Conservation (phyloP, 2,113 vertebrate genomes). For the Nothoprocta perdicaria region DNA sequence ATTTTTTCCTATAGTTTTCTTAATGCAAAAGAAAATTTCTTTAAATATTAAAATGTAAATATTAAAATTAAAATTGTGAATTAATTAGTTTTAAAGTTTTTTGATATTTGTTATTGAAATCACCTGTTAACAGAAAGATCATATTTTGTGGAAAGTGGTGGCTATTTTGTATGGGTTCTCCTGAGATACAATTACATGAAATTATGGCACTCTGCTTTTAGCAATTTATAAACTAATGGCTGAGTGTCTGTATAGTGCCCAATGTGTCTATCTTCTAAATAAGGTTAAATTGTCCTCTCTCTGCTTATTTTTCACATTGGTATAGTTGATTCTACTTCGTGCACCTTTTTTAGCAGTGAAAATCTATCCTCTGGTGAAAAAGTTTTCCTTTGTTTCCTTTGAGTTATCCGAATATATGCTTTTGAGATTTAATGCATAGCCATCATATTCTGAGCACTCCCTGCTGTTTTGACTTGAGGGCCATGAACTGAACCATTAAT, state of each 20-base stretch:
- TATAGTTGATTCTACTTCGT: background rate
- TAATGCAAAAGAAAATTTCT: background rate
- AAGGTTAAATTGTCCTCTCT: background rate
- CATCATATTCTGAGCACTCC: background rate
- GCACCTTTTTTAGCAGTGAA: background rate
- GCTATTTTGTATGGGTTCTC: background rate
- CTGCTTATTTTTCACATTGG: background rate
- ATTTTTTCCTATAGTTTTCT: background rate
- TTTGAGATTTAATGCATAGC: background rate
- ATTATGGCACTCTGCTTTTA: background rate
- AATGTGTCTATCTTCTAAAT: accelerated
- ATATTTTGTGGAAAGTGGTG: background rate
- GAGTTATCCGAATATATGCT: background rate
- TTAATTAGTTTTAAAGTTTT: background rate
- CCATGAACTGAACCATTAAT: background rate
- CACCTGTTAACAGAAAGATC: background rate
- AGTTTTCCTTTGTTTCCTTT: background rate
- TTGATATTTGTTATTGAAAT: background rate
- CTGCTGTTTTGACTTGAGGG: background rate
- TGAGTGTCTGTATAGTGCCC: accelerated
- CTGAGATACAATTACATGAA: background rate
- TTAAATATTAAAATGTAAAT: background rate
- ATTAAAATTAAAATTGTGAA: too few species aligned
- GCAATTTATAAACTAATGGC: accelerated
- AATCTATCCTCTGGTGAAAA: background rate